A percentile compares a stretch with the other conserved stretches of the same genome.
Evolutionary conservation across 2,797 vertebrate species (phyloP).

Genomic region (Otolemur crassicaudatus): DNA sequence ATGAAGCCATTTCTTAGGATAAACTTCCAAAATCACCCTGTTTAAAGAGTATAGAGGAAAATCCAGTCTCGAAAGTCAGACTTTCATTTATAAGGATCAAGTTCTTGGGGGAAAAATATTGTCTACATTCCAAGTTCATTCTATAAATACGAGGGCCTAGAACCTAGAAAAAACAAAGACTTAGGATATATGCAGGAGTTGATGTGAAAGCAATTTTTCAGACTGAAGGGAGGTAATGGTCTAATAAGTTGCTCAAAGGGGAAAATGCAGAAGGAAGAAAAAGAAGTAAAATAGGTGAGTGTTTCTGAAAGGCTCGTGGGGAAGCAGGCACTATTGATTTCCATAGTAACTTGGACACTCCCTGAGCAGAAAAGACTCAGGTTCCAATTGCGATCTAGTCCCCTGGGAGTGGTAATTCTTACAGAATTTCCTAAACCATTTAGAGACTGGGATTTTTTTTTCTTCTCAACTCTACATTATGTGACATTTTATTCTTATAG

Average conservation of each 20-base stretch:
- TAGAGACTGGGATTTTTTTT: neutral
- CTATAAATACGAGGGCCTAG: slow-evolving; percentile 17
- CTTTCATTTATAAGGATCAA: neutral
- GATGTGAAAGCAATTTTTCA: neutral
- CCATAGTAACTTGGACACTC: neutral
- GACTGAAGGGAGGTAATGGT: neutral
- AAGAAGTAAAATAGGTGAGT: neutral
- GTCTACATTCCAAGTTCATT: neutral
- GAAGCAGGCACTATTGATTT: neutral
- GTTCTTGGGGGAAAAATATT: neutral
- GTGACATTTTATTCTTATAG: neutral
- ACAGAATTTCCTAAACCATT: neutral
- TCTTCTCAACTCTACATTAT: neutral
- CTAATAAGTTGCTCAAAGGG: neutral
- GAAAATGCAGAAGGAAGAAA: neutral
- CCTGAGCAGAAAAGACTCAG: neutral
- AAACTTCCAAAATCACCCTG: slow-evolving; percentile 7
- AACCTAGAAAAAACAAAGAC: neutral
- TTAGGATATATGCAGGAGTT: neutral
- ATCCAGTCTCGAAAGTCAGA: neutral
- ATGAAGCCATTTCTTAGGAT: neutral
- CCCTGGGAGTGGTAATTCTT: neutral
- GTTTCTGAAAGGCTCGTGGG: neutral
- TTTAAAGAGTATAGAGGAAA: neutral
- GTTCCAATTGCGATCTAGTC: neutral